Evolutionary conservation across 2,797 vertebrate genomes (phyloP).

Genomic region (Falco biarmicus): DNA sequence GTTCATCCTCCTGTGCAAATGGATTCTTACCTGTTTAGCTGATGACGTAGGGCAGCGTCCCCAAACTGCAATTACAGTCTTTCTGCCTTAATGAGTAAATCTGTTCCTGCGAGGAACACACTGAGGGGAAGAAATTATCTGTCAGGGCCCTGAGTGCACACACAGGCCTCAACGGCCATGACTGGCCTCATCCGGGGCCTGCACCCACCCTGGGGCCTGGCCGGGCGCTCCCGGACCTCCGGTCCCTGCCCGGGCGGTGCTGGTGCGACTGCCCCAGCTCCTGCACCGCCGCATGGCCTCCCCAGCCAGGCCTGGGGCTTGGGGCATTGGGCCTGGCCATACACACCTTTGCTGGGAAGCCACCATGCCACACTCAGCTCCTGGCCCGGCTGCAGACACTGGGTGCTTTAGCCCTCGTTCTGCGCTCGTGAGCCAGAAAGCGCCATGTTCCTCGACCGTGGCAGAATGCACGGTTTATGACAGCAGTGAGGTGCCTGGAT

Average conservation of each 20-base stretch:
- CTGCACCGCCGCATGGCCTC: rapidly evolving
- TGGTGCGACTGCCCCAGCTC: neutral
- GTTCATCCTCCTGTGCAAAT: neutral
- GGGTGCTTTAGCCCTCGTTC: neutral
- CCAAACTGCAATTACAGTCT: conserved; percentile 16
- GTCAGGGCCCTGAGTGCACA: neutral
- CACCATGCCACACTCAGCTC: neutral
- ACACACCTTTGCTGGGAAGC: neutral
- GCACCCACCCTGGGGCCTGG: rapidly evolving
- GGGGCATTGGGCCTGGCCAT: no score
- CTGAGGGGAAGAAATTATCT: neutral
- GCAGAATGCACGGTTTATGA: rapidly evolving
- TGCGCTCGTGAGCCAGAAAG: rapidly evolving
- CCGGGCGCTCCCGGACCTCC: neutral
- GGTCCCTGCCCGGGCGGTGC: neutral
- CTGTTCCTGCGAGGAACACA: neutral
- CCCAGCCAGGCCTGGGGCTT: no score
- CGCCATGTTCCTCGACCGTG: rapidly evolving
- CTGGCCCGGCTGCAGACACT: neutral
- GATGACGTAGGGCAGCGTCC: neutral
- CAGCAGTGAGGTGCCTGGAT: neutral
- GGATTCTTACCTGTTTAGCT: conserved; percentile 47
- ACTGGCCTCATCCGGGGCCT: neutral
- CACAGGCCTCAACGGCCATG: neutral
- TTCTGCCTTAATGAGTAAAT: conserved; percentile 21